phyloP scores from a whole-genome alignment of 2,797 vertebrate species.

The Ctenochaetus hawaiiensis region DNA sequence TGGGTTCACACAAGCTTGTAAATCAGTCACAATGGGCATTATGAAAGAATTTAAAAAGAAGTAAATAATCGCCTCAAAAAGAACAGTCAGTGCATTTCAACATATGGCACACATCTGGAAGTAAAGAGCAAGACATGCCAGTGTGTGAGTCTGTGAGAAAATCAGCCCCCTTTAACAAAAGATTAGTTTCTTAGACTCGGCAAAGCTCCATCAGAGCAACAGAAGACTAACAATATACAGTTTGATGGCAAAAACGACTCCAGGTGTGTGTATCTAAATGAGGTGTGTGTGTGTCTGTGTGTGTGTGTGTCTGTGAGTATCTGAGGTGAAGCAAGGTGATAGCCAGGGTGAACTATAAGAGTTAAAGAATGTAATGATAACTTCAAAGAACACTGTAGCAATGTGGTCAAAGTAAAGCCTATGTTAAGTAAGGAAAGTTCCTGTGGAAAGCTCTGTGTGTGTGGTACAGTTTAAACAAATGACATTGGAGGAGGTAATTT shows the following conservation, averaged over 20 bases:
- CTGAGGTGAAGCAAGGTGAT: background rate
- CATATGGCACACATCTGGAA: slow-evolving; percentile 6
- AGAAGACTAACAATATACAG: background rate
- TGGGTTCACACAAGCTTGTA: background rate
- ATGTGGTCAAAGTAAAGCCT: too few species aligned
- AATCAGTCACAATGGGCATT: background rate
- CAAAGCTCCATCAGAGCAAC: background rate
- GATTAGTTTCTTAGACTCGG: background rate
- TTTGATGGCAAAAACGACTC: too few species aligned
- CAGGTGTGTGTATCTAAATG: background rate
- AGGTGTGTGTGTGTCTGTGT: background rate
- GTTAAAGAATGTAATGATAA: too few species aligned
- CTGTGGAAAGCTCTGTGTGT: too few species aligned
- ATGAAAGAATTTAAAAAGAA: background rate
- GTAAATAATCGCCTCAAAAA: background rate
- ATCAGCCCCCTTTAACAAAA: background rate
- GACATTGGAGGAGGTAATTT: too few species aligned
- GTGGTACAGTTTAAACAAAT: too few species aligned
- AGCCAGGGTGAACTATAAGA: background rate
- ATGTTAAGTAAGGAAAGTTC: too few species aligned
- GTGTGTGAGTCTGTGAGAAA: background rate
- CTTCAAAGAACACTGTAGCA: too few species aligned
- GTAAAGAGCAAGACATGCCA: background rate
- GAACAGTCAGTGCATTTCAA: background rate
- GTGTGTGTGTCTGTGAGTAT: background rate